Evolutionary conservation across 1,140 invertebrate species (phyloP), one percentile per base, ranked within the genome.

Genomic region (Neodiprion fabricii): DNA sequence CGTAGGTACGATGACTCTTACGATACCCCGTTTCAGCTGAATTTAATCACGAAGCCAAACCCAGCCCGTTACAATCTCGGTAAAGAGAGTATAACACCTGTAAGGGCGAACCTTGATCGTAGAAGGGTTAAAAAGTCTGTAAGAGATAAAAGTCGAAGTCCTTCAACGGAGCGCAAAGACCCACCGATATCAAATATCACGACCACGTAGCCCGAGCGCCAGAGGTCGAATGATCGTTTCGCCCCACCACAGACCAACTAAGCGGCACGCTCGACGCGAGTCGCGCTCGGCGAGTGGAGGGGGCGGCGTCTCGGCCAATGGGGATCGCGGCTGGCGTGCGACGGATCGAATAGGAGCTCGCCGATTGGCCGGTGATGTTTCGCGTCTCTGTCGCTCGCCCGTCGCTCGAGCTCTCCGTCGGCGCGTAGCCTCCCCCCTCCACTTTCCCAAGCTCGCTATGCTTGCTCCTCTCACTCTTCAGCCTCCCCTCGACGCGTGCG

Each of bases 281-380:
- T 74, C 53, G 72, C 72, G 77, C 67, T 67, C 47, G 11, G 40
- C 67, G 11, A 12, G 14, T 48, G 70, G 80, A 80, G 80, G 83
- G 82, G 80, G 47, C 67, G 65, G 40, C 17, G 49, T 72, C 49
- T 68, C 75, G 67, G 10, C 85, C 85, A 85, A 86, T 87, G 68
- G 69, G 48, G 7, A 65, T 50, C 23, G 28, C 76, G 79, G 74
- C 73, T 77, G 83, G 84, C 86, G 82, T 80, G 83, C 84, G 83
- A 84, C 83, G 81, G 79, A 74, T 84, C 85, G 81, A 84, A 83
- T 83, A 81, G 75, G 76, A 77, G 76, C 74, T 67, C 75, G 73
- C 53, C 76, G 75, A 83, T 86, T 84, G 82, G 82, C 78, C 78
- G 79, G n/a, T 71, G 75, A 48, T 72, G 75, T 67, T 75, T 12